Percentiles rank a stretch among this genome's conserved stretches.
These are phyloP conservation scores for Cyrtonyx montezumae DNA, from an alignment of 2,113 vertebrate species.

Conservation along the genomic window DNA sequence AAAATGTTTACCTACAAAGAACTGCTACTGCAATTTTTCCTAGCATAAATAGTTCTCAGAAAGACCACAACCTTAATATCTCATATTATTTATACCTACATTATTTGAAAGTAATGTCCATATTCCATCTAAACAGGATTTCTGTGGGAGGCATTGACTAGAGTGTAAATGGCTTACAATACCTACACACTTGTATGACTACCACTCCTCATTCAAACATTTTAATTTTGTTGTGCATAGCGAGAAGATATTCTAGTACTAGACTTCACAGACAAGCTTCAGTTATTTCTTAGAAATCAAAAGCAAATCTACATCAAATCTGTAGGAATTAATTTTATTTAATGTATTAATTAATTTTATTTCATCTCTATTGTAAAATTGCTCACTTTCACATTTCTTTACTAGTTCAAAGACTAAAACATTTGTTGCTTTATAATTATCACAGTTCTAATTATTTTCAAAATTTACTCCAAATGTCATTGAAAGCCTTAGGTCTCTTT, in stretches of 20 bases:
- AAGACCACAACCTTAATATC: not conserved
- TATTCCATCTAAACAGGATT: constrained; percentile 4
- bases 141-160: not conserved
- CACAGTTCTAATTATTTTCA: not conserved
- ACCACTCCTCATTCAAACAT: not conserved
- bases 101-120: not conserved
- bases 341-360: not conserved
- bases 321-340: not conserved
- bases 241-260: not conserved
- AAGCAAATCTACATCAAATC: not conserved
- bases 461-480: not conserved
- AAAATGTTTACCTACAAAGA: constrained; percentile 26
- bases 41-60: not conserved
- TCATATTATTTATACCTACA: not conserved
- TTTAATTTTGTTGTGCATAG: not conserved
- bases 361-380: not conserved
- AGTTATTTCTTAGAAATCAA: not conserved
- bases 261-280: not conserved
- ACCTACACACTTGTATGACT: not conserved
- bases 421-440: not conserved
- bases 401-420: not conserved
- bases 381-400: not conserved
- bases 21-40: not conserved
- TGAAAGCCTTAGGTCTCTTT: not conserved
- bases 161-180: not conserved